phyloP scores from a whole-genome alignment of 2,797 vertebrate species.

The Bradypus variegatus region DNA sequence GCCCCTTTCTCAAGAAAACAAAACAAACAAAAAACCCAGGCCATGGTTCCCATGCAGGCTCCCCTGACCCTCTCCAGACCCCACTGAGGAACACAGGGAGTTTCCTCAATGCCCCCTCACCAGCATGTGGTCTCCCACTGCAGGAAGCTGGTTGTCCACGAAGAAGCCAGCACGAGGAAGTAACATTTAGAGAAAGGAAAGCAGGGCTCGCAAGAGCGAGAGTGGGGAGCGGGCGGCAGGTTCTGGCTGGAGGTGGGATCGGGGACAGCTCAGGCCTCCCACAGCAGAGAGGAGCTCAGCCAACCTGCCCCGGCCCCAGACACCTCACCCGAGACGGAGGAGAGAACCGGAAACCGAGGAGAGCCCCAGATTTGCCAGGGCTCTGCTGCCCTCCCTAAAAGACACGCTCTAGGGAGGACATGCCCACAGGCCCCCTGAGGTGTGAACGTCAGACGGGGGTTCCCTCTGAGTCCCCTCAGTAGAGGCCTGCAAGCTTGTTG shows the following conservation, averaged over 20 bases:
- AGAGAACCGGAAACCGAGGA: not conserved
- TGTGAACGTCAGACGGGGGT: not conserved
- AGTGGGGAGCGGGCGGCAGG: not conserved
- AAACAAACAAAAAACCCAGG: not conserved
- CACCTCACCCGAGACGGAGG: not conserved
- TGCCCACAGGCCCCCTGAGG: not conserved
- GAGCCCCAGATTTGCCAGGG: not conserved
- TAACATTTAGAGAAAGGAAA: constrained; percentile 52
- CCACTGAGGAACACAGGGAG: not conserved
- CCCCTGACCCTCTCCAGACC: not conserved
- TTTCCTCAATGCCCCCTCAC: not conserved
- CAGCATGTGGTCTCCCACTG: not conserved
- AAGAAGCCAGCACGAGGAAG: constrained; percentile 43
- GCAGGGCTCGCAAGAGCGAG: not conserved
- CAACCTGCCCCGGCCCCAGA: not conserved
- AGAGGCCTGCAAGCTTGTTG: rapidly evolving
- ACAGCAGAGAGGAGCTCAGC: not conserved
- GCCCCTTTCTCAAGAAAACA: not conserved
- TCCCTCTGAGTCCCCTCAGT: not conserved
- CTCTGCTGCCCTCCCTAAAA: not conserved
- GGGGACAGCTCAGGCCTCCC: not conserved
- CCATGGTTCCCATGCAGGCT: not conserved
- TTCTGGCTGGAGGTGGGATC: not conserved
- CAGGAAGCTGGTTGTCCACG: constrained; percentile 18
- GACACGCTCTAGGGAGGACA: not conserved